Evolutionary conservation across 35 echinoderm and acorn worm genomes (phyloP), one percentile per base, ranked within the genome.

Genomic region (Apostichopus californicus): DNA sequence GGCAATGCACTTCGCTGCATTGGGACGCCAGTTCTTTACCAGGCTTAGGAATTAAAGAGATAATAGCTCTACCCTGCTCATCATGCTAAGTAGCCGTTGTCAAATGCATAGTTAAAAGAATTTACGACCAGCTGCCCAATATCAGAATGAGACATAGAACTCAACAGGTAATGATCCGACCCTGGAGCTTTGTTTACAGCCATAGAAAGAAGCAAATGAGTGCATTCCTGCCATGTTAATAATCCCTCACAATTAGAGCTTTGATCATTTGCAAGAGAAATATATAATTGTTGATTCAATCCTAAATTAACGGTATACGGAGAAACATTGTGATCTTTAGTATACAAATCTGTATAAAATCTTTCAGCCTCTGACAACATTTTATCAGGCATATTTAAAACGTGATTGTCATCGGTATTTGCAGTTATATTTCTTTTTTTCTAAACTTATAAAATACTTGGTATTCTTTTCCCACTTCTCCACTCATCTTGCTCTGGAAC

Each of bases 21-120:
- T 86, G 8, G 80, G 91, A 78, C 91, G 91, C 91, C 91, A 92
- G 25, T 92, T 92, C 59, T 66, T 92, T 84, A 3, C 1, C 79
- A 7, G 78, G 79, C 71, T 86, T 86, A 10, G 80, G 91, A 71
- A 92, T 10, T 21, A 92, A 71, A 13, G 79, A 79, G 70, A 92
- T 84, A 84, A 82, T 71, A 12, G 91, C 91, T 22, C 59, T 55
- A 56, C 78, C 79, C 54, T 92, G 91, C 11, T 80, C 79, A 34
- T 92, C 79, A 46, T 3, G 91, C 83, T 28, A 92, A 28, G 46
- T 66, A 54, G 46, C 78, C 91, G 2, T 28, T 90, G 24, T 85
- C 13, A 46, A 83, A 86, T 58, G 91, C 91, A 86, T 83, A 85
- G 34, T 92, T 92, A 55, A 92, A 77, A 17, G 77, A 82, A 61